These are phyloP conservation scores for Oreochromis spilurus DNA, from an alignment of 2,113 vertebrate species.

Conservation along the genomic window DNA sequence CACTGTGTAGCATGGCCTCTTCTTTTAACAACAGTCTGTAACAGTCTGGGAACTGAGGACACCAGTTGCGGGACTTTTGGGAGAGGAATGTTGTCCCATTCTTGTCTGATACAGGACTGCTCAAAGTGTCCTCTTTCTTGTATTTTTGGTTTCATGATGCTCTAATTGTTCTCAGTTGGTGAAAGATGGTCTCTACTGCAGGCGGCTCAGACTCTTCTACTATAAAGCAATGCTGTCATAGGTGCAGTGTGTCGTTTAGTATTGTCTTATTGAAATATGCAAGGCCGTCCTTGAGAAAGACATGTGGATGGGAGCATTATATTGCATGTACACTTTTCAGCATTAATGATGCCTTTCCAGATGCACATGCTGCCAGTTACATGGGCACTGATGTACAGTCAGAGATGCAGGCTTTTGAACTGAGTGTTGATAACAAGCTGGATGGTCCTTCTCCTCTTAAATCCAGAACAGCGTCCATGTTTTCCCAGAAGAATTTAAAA, in stretches of 20 bases:
- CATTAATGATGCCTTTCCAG: not conserved
- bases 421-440: not conserved
- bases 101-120: not conserved
- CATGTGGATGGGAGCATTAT: not conserved
- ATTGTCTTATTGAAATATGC: not conserved
- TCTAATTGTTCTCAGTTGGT: not conserved
- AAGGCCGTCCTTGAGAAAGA: not conserved
- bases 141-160: not conserved
- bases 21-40: not conserved
- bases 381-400: not conserved
- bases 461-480: not conserved
- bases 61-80: not conserved
- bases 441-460: not conserved
- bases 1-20: not conserved
- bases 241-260: not conserved
- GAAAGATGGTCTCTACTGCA: not conserved
- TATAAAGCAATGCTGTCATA: not conserved
- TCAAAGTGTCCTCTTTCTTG: not conserved
- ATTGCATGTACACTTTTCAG: not conserved
- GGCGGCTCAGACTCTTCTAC: not conserved
- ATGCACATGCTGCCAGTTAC: rapidly evolving
- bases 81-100: not conserved
- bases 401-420: too few species aligned
- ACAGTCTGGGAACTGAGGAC: not conserved
- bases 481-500: not conserved